Evolutionary conservation across 2,797 vertebrate genomes (phyloP), one percentile per base, ranked within the genome.

Genomic region (Anomalospiza imberbis): DNA sequence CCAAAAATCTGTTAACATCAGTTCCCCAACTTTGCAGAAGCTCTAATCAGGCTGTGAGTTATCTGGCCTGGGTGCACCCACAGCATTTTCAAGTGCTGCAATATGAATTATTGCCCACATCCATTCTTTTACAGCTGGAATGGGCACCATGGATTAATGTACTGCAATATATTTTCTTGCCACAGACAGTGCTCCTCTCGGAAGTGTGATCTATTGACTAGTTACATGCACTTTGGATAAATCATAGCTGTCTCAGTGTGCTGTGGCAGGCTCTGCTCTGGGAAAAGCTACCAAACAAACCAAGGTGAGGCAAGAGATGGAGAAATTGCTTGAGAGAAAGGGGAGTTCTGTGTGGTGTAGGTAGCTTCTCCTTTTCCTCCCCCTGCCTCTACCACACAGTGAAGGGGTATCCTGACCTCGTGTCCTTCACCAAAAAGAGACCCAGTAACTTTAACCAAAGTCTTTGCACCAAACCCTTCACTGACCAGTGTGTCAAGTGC

Each of bases 131-230:
- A 95, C 91, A 94, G 73, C 70, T 81, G 94, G 60, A 93, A 86
- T 45, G 72, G 94, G 87, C 7, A 5, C 55, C 1, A 3, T 73
- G 89, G 87, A 97, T 96, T 93, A 93, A 96, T 79, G 93, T 54
- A 72, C 70, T 79, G 67, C 85, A 91, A 89, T 94, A 84, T 82
- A 93, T 96, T 92, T 90, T 80, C 87, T 58, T 93, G 89, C 82
- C 77, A 93, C 55, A 94, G 94, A 96, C 57, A 91, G 58, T 60
- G 88, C 72, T 94, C 83, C 91, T 93, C 87, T 93, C 1, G 0
- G 62, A 95, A 92, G 62, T 44, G 72, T 96, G 93, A 96, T 96
- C 92, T 96, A 95, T 88, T 63, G 93, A 94, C 91, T 89, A 68
- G 86, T 80, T 93, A 63, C 86, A 61, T 6, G 51, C 54, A 72